Evolutionary conservation across 2,797 vertebrate genomes (phyloP).

Genomic region (Cyprinella venusta): DNA sequence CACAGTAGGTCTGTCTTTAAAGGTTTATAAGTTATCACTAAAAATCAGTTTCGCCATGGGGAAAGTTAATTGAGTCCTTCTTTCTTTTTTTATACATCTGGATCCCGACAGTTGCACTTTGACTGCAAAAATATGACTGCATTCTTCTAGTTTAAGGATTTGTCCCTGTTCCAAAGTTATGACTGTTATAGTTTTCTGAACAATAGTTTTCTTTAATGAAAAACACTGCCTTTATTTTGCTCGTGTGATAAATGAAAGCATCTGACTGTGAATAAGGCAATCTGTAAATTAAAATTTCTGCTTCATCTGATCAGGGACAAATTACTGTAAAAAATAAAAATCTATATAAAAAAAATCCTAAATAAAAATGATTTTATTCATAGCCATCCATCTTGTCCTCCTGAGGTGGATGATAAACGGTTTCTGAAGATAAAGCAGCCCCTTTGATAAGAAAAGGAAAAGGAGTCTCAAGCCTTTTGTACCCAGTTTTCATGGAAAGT

Average conservation of each 20-base stretch:
- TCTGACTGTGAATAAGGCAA: background rate
- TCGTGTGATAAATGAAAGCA: background rate
- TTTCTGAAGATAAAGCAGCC: conserved; percentile 3
- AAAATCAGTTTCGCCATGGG: background rate
- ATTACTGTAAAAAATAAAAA: no score
- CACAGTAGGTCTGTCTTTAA: background rate
- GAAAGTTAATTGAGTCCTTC: background rate
- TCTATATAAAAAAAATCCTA: background rate
- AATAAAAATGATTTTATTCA: no score
- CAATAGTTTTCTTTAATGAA: background rate
- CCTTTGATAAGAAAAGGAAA: background rate
- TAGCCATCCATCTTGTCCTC: background rate
- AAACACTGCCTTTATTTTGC: background rate
- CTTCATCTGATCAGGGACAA: background rate
- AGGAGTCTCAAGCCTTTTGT: background rate
- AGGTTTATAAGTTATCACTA: background rate
- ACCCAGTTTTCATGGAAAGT: conserved; percentile 4
- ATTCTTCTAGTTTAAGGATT: background rate
- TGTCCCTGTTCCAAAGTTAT: no score
- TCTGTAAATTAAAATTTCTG: background rate
- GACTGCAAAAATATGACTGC: background rate
- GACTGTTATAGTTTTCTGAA: no score
- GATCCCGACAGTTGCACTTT: background rate
- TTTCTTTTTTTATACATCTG: background rate
- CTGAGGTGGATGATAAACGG: background rate